These are phyloP conservation scores for Drosophila subpulchrella DNA, from an alignment of 1,140 invertebrate species.

Conservation along the genomic window DNA sequence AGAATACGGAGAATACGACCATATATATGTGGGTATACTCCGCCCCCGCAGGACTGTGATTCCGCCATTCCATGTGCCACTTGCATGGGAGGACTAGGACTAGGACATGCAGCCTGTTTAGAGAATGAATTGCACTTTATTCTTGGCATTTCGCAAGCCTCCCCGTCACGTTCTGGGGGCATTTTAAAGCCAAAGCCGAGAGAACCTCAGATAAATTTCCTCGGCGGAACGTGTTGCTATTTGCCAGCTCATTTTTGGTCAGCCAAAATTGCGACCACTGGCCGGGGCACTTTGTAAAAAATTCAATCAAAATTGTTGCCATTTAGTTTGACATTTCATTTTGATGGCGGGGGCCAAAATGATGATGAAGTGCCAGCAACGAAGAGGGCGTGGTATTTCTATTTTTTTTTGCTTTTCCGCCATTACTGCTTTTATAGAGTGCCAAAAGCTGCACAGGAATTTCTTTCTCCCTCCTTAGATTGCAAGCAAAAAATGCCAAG, in stretches of 20 bases:
- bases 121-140: slow-evolving; percentile 80
- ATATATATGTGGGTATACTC: background rate
- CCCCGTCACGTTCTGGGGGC: slow-evolving; percentile 50
- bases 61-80: slow-evolving; percentile 34
- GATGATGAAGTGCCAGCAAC: slow-evolving; percentile 71
- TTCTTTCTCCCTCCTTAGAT: slow-evolving; percentile 40
- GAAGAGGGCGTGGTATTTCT: slow-evolving; percentile 41
- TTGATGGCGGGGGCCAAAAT: slow-evolving; percentile 69
- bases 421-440: slow-evolving; percentile 63
- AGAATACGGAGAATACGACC: background rate
- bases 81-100: slow-evolving; percentile 12
- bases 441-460: slow-evolving; percentile 63
- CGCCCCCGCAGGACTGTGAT: slow-evolving; percentile 56
- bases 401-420: slow-evolving; percentile 16
- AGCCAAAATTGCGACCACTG: slow-evolving; percentile 35
- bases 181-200: slow-evolving; percentile 49
- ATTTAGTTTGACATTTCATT: slow-evolving; percentile 83
- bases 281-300: slow-evolving; percentile 52
- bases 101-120: slow-evolving; percentile 61
- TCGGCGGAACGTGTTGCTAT: slow-evolving; percentile 63
- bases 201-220: slow-evolving; percentile 66
- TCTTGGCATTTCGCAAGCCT: slow-evolving; percentile 69
- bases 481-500: slow-evolving; percentile 58
- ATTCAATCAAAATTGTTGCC: slow-evolving; percentile 83
- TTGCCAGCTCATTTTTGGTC: slow-evolving; percentile 35